Evolutionary conservation across 2,888 invertebrate species (phyloP), one percentile per base, ranked within the genome.

Genomic region (Scaeva pyrastri): DNA sequence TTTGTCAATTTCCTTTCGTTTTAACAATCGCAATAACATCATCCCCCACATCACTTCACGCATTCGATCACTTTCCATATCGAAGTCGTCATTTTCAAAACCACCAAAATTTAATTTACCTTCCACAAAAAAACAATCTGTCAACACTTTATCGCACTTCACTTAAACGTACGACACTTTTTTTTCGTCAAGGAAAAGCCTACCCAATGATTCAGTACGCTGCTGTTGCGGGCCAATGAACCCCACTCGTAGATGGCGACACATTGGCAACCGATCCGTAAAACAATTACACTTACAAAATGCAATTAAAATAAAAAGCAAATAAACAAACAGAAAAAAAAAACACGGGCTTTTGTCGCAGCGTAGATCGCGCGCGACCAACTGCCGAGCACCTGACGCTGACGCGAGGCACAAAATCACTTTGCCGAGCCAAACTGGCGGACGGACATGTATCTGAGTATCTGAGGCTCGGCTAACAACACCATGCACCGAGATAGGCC

Each of bases 301-400:
- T 60, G 36, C 14, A 77, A 70, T 50, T 64, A 52, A 60, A 36
- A 52, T 19, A 75, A 60, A 21, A 48, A 19, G 8, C 11, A 68
- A 31, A 16, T 11, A 50, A 68, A 60, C 14, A 36, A 52, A 75
- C 14, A 74, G 58, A 50, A 31, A 36, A 60, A 70, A 7, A 36
- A 71, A 56, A 58, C 39, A 23, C 43, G 43, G 55, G 19, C 55
- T 79, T 82, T 86, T 50, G 86, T 52, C 58, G 71, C 60, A 39
- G 60, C 70, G 70, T 45, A 39, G 31, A 66, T 60, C 77, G 73
- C 86, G 74, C 81, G 73, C 81, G 81, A 77, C 74, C 70, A 81
- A 81, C 74, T 82, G 81, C 81, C 81, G 82, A 78, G 77, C 86
- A 86, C 81, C 86, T 81, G 86, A 80, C 76, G 50, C 86, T 81